Percentiles rank a stretch among this genome's conserved stretches.
phyloP scores from a whole-genome alignment of 2,113 vertebrate genomes.

The Hymenochirus boettgeri region DNA sequence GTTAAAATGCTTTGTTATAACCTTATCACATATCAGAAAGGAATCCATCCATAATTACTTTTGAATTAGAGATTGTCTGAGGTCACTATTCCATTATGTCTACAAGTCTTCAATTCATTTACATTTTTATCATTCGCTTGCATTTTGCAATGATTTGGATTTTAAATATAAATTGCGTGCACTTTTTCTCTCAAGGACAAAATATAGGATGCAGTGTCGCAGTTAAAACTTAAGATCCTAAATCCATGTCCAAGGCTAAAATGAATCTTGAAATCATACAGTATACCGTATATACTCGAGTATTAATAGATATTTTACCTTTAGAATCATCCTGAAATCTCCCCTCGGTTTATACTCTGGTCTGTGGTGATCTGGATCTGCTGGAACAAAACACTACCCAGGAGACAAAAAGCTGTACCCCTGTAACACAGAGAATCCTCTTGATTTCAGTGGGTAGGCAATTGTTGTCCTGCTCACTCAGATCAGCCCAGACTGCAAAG shows the following conservation, averaged over 20 bases:
- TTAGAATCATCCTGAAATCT: no score
- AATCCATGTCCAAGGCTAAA: conserved; percentile 32
- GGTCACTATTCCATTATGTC: conserved; percentile 30
- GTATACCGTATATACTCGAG: no score
- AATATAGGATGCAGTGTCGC: conserved; percentile 4
- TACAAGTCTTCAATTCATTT: conserved; percentile 37
- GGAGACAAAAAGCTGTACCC: no score
- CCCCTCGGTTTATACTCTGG: no score
- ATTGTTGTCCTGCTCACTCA: no score
- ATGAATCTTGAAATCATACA: conserved; percentile 20
- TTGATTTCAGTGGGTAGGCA: no score
- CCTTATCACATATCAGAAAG: conserved; percentile 25
- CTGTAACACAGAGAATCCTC: no score
- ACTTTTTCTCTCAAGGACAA: conserved; percentile 33
- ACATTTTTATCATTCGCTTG: conserved; percentile 31
- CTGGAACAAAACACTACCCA: no score
- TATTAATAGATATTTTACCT: no score
- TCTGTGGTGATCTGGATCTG: no score
- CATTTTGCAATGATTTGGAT: conserved; percentile 7
- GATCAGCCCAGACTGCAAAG: no score
- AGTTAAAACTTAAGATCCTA: background rate
- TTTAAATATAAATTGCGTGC: conserved; percentile 28
- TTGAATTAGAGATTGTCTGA: conserved; percentile 18
- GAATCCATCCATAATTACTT: conserved; percentile 32
- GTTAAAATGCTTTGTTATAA: no score